Conservation (phyloP, 2,797 vertebrate genomes). For the Sebastes hubbsi region DNA sequence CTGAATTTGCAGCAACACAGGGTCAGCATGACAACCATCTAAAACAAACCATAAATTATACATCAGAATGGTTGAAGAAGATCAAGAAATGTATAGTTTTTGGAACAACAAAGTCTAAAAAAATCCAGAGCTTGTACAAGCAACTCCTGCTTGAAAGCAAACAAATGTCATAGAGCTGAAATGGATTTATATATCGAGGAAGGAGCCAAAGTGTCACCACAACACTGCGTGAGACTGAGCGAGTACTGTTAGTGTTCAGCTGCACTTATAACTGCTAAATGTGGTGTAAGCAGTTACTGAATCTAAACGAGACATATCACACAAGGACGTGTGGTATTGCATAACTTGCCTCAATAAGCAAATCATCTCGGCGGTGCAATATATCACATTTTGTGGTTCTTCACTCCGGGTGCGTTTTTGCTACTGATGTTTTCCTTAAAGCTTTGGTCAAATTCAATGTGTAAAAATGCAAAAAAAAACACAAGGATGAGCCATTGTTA, state of each 20-base stretch:
- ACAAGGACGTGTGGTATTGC: background rate
- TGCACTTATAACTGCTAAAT: background rate
- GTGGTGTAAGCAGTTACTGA: background rate
- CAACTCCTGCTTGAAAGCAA: background rate
- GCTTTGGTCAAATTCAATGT: background rate
- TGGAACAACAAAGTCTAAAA: background rate
- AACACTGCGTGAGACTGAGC: background rate
- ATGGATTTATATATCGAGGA: background rate
- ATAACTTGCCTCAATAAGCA: background rate
- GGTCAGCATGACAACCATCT: background rate
- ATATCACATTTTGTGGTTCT: background rate
- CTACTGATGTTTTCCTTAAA: background rate
- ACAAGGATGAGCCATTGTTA: background rate
- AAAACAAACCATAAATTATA: background rate
- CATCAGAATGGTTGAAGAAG: background rate
- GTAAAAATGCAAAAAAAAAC: background rate
- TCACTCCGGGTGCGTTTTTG: background rate
- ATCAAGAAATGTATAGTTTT: background rate
- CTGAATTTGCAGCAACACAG: background rate
- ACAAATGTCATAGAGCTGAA: background rate
- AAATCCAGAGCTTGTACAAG: background rate
- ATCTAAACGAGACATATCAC: background rate
- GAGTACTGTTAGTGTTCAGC: background rate
- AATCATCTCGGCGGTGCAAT: background rate
- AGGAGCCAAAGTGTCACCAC: background rate